phyloP scores from a whole-genome alignment of 2,113 vertebrate species.

The Cottus gobio region DNA sequence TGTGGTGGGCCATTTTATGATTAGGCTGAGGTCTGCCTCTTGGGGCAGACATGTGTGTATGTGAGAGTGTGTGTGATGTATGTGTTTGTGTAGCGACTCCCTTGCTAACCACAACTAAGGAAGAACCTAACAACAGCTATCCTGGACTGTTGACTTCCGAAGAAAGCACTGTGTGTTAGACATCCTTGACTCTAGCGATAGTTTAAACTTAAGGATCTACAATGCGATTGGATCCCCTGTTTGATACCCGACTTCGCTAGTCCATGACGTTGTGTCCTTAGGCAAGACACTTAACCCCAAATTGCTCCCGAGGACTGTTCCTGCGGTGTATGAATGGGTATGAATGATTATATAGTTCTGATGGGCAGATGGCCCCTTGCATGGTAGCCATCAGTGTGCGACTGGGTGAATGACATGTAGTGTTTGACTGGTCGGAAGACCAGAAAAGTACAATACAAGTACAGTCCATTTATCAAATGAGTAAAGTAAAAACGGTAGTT shows the following conservation, averaged over 20 bases:
- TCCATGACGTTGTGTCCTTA: no score
- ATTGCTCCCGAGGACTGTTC: no score
- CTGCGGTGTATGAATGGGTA: no score
- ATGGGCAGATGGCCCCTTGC: no score
- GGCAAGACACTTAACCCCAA: no score
- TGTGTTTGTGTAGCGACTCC: constrained; percentile 17
- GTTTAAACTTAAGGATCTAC: neutral
- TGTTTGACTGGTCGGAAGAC: no score
- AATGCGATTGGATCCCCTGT: neutral
- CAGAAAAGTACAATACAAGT: no score
- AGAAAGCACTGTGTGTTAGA: neutral
- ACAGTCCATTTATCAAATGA: neutral
- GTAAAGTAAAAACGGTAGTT: neutral
- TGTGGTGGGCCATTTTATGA: constrained; percentile 54
- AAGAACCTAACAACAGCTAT: neutral
- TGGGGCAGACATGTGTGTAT: constrained; percentile 36
- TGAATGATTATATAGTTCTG: no score
- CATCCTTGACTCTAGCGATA: neutral
- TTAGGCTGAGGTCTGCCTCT: constrained; percentile 52
- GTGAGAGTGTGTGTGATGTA: neutral
- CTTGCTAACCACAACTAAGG: neutral
- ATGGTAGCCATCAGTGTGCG: no score
- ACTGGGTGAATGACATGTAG: no score
- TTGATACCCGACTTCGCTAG: no score
- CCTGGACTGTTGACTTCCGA: constrained; percentile 2